phyloP scores from a whole-genome alignment of 1,140 invertebrate genomes.

The Lucilia cuprina region DNA sequence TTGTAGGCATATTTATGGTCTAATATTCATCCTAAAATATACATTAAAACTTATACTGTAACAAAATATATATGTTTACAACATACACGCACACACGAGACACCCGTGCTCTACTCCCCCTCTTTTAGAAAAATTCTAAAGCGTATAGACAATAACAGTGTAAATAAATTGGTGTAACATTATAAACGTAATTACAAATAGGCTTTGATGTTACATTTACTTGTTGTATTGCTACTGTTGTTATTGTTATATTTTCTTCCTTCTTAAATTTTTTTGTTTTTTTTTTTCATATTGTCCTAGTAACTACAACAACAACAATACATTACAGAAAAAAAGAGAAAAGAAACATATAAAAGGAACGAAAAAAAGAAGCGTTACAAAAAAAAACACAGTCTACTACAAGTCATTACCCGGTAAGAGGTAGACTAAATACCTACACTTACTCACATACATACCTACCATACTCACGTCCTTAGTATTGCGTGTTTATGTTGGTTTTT shows the following conservation, averaged over 20 bases:
- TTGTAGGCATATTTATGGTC: too few species aligned
- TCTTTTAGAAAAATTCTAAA: background rate
- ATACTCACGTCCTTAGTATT: too few species aligned
- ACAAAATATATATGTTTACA: too few species aligned
- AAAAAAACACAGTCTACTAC: too few species aligned
- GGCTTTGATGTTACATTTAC: background rate
- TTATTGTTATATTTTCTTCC: background rate
- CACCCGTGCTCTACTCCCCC: background rate
- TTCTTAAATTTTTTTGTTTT: background rate
- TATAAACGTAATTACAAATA: slow-evolving; percentile 8
- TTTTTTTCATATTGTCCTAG: background rate
- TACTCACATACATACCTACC: background rate
- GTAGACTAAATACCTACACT: background rate
- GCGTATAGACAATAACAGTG: background rate
- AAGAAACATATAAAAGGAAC: background rate
- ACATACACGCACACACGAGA: background rate
- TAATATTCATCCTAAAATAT: too few species aligned
- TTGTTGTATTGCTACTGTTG: background rate
- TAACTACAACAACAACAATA: background rate
- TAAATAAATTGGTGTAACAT: slow-evolving; percentile 6
- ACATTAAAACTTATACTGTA: too few species aligned
- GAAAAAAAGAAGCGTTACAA: background rate
- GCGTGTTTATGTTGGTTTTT: too few species aligned
- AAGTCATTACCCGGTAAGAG: background rate
- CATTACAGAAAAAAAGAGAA: background rate